A percentile compares a stretch with the other conserved stretches of the same genome.
Evolutionary conservation across 2,797 vertebrate species (phyloP).

Genomic region (Gallinago nigripennis): DNA sequence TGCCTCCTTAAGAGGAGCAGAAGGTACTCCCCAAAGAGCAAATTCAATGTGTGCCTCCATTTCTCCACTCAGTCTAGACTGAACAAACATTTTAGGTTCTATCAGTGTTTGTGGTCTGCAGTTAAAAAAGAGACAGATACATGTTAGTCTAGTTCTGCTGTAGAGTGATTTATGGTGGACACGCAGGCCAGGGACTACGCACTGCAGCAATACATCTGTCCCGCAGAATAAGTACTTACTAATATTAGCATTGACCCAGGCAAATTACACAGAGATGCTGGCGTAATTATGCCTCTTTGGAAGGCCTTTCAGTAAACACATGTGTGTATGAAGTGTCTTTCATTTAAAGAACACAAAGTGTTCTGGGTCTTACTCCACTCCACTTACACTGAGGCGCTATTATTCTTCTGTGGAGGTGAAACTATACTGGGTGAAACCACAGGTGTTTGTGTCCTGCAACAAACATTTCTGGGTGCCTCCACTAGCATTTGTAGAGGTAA

Average conservation of each 20-base stretch:
- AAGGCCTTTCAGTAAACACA: not conserved
- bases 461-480: slow-evolving; percentile 4
- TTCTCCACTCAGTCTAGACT: slow-evolving; percentile 39
- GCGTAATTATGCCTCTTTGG: not conserved
- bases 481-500: not conserved
- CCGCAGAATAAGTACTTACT: slow-evolving; percentile 18
- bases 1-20: not conserved
- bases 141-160: slow-evolving; percentile 1
- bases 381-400: not conserved
- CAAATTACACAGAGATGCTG: not conserved
- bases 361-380: not conserved
- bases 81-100: slow-evolving; percentile 19
- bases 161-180: not conserved
- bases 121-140: slow-evolving; percentile 17
- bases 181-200: not conserved
- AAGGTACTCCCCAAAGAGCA: not conserved
- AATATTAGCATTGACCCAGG: slow-evolving; percentile 27
- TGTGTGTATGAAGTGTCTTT: not conserved
- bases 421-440: not conserved
- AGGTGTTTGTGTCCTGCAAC: not conserved
- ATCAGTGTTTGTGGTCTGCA: slow-evolving; percentile 18
- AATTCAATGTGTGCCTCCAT: not conserved
- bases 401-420: not conserved
- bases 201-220: not conserved
- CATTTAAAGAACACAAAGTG: slow-evolving; percentile 3